These are phyloP conservation scores for Eupithecia abbreviata DNA, from an alignment of 2,888 invertebrate genomes.

Conservation along the genomic window DNA sequence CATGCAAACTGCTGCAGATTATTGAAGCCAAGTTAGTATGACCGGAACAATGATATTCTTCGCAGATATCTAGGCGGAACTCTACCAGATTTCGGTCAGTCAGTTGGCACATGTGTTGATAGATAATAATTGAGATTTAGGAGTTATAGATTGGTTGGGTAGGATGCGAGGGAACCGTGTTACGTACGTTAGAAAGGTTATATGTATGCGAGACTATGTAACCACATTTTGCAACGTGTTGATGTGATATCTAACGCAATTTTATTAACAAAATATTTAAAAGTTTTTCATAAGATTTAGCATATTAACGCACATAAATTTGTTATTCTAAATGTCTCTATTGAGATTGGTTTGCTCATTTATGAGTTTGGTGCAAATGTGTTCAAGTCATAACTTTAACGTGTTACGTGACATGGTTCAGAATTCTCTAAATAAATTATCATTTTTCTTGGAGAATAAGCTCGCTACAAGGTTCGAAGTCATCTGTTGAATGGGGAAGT, in stretches of 20 bases:
- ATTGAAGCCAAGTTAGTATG: background rate
- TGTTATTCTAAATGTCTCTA: slow-evolving; percentile 17
- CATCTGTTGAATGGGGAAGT: slow-evolving; percentile 56
- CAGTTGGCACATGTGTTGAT: slow-evolving; percentile 15
- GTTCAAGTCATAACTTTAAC: slow-evolving; percentile 8
- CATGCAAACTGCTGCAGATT: background rate
- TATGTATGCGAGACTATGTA: background rate
- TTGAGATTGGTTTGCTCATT: slow-evolving; percentile 24
- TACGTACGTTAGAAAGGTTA: slow-evolving; percentile 3
- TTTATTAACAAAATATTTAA: background rate
- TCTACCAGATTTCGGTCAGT: background rate
- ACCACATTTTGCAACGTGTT: slow-evolving; percentile 10
- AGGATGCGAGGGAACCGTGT: slow-evolving; percentile 30
- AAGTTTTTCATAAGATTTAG: background rate
- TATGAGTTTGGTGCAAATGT: slow-evolving; percentile 28
- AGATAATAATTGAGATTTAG: slow-evolving; percentile 17
- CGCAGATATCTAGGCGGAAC: background rate
- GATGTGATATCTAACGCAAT: background rate
- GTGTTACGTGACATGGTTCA: slow-evolving; percentile 29
- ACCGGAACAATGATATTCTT: background rate
- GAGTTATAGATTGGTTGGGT: slow-evolving; percentile 9
- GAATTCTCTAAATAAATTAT: slow-evolving; percentile 35
- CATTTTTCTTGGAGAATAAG: slow-evolving; percentile 45
- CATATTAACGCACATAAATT: slow-evolving; percentile 11
- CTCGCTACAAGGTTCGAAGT: slow-evolving; percentile 50